Percentiles rank a stretch among this genome's conserved stretches.
phyloP scores from a whole-genome alignment of 2,888 invertebrate genomes.

The Limnephilus lunatus region DNA sequence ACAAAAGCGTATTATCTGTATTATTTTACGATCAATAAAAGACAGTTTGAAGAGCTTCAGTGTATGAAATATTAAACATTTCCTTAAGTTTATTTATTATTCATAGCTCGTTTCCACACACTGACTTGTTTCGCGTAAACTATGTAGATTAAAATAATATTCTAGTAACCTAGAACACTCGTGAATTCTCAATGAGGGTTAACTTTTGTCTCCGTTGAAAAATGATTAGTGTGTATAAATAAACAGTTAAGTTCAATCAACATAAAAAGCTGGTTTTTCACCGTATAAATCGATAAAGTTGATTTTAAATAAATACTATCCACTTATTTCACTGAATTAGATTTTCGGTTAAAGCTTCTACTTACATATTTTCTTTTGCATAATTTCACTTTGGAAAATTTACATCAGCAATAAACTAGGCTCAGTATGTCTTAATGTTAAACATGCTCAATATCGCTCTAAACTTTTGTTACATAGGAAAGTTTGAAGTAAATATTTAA shows the following conservation, averaged over 20 bases:
- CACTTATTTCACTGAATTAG: neutral
- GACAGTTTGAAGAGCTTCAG: constrained; percentile 17
- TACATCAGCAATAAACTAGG: neutral
- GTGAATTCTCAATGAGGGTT: neutral
- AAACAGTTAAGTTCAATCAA: neutral
- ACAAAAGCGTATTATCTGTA: neutral
- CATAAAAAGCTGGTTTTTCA: neutral
- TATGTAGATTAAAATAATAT: neutral
- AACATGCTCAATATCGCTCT: neutral
- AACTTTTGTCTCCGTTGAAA: neutral
- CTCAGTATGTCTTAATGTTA: neutral
- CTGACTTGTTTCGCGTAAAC: neutral
- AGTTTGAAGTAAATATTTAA: neutral
- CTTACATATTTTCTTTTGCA: neutral
- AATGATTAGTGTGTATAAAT: neutral
- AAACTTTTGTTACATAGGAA: neutral
- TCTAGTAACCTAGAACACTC: neutral
- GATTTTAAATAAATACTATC: neutral
- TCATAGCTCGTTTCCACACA: constrained; percentile 13
- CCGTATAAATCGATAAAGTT: neutral
- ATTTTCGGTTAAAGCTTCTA: neutral
- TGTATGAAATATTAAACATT: constrained; percentile 35
- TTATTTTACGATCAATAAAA: constrained; percentile 38
- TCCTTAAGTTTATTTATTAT: constrained; percentile 34
- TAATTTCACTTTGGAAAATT: neutral